Percentiles rank a stretch among this genome's conserved stretches.
phyloP scores from a whole-genome alignment of 2,113 vertebrate genomes.

The Psittacula cyanocephala region DNA sequence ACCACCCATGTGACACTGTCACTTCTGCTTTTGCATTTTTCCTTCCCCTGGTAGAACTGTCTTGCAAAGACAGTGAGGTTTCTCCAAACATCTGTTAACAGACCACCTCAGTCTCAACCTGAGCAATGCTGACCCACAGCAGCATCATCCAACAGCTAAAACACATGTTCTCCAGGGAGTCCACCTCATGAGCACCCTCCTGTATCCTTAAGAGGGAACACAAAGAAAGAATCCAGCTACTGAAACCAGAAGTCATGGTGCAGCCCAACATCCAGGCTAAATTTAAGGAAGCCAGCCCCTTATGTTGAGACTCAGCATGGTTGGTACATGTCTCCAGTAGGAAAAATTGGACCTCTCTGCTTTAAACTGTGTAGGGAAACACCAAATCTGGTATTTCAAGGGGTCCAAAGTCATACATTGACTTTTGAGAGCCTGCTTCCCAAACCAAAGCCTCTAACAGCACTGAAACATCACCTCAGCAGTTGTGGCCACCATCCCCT shows the following conservation, averaged over 20 bases:
- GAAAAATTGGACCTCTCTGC: not conserved
- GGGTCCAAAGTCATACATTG: not conserved
- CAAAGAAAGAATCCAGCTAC: not conserved
- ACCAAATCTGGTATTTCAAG: not conserved
- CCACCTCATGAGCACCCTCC: not conserved
- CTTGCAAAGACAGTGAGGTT: not conserved
- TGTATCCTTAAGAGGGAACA: not conserved
- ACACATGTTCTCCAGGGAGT: fast-evolving
- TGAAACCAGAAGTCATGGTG: not conserved
- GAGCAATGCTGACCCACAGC: not conserved
- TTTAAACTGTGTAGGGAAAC: not conserved
- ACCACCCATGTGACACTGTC: fast-evolving
- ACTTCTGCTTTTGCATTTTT: not conserved
- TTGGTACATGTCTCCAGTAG: not conserved
- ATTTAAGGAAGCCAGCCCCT: not conserved
- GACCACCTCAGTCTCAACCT: not conserved
- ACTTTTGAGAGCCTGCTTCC: not conserved
- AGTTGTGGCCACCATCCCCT: not conserved
- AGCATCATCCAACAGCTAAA: not conserved
- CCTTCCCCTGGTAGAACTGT: not conserved
- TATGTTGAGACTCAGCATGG: not conserved
- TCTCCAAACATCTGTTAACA: fast-evolving
- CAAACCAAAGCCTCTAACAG: not conserved
- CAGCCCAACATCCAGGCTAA: not conserved
- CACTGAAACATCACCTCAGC: fast-evolving